These are phyloP conservation scores for Actinemys pallida DNA, from an alignment of 2,113 vertebrate species.

Conservation along the genomic window DNA sequence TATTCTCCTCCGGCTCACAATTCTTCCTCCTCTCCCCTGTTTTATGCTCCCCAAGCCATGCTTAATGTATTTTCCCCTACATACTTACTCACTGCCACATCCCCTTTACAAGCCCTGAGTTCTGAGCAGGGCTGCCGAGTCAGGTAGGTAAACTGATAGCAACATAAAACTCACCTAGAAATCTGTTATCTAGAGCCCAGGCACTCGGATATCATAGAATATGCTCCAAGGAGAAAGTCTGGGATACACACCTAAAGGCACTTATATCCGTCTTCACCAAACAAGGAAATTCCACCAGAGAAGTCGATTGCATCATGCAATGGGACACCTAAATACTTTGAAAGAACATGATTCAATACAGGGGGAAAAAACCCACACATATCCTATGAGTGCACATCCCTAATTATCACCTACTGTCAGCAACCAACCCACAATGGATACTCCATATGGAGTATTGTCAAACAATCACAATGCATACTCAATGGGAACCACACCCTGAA, in stretches of 20 bases:
- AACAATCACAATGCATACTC: background rate
- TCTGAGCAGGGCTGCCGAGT: background rate
- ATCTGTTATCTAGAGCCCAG: background rate
- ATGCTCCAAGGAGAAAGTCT: background rate
- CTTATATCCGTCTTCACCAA: background rate
- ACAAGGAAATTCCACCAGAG: background rate
- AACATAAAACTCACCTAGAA: background rate
- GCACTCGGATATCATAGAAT: background rate
- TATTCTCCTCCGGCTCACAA: background rate
- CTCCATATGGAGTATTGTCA: background rate
- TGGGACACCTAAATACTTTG: background rate
- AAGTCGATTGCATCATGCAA: background rate
- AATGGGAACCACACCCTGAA: background rate
- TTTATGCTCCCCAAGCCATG: background rate
- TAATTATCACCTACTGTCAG: background rate
- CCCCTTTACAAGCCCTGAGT: background rate
- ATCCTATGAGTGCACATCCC: too few species aligned
- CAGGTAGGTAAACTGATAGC: background rate
- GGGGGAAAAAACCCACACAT: background rate
- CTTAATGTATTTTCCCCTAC: background rate
- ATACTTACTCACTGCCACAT: background rate
- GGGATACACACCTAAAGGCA: background rate
- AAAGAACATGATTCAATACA: background rate
- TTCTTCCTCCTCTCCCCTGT: background rate
- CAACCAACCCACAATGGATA: background rate